phyloP scores from a whole-genome alignment of 2,797 vertebrate species.

The Typhlichthys eigenmanni region DNA sequence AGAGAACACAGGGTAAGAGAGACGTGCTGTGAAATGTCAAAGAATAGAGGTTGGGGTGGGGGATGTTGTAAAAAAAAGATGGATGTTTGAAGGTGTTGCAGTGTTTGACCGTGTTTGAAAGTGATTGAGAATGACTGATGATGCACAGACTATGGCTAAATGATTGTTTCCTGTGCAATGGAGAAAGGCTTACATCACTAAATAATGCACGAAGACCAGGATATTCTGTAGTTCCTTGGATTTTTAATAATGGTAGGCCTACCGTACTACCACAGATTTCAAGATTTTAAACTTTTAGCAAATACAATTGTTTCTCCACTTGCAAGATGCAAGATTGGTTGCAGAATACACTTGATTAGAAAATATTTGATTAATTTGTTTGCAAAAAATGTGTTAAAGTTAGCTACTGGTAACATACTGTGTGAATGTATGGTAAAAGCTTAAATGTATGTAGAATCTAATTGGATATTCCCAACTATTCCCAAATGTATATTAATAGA shows the following conservation, averaged over 20 bases:
- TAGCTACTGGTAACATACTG: too few species aligned
- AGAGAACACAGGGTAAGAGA: slow-evolving; percentile 11
- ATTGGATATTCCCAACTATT: too few species aligned
- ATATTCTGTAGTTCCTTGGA: too few species aligned
- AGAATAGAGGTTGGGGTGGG: slow-evolving; percentile 15
- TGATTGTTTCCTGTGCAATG: slow-evolving; percentile 59
- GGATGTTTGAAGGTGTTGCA: slow-evolving; percentile 38
- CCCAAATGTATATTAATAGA: too few species aligned
- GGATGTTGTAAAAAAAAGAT: slow-evolving; percentile 40
- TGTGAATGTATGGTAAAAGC: too few species aligned
- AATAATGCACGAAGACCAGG: too few species aligned
- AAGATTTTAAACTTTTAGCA: slow-evolving; percentile 22
- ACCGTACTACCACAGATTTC: too few species aligned
- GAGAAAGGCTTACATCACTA: slow-evolving; percentile 2
- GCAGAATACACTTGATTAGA: too few species aligned
- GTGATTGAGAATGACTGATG: slow-evolving; percentile 73
- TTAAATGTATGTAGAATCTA: too few species aligned
- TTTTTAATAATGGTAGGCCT: too few species aligned
- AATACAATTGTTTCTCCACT: slow-evolving; percentile 60
- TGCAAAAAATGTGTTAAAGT: too few species aligned
- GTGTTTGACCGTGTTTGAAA: slow-evolving; percentile 59
- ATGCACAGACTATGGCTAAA: slow-evolving; percentile 58
- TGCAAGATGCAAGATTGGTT: slow-evolving; percentile 23
- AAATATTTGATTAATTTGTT: too few species aligned
- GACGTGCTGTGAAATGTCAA: slow-evolving; percentile 9